Evolutionary conservation across 2,113 vertebrate genomes (phyloP), one percentile per base, ranked within the genome.

Genomic region (Cyphotilapia sp.): DNA sequence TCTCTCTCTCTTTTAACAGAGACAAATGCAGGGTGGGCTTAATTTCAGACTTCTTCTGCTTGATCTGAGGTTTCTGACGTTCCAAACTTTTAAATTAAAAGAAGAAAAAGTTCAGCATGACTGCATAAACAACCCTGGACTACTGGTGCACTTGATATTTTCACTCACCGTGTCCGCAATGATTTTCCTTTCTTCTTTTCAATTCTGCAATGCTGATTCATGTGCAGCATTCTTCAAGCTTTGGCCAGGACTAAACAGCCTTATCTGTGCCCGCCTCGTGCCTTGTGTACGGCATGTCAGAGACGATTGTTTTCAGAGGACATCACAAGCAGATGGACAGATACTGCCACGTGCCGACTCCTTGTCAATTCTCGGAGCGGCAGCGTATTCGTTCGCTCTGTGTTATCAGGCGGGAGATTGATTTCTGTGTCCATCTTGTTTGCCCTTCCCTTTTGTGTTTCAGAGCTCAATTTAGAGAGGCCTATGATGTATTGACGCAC

Each of bases 371-470:
- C 87, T 86, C 53, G 1, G 84, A 88, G 92, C 66, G 82, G 89
- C 93, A 38, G 86, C 89, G 14, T 89, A 90, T 85, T 90, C 71
- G 40, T 84, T 90, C 89, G 9, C 88, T 92, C 85, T 59, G 89
- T 81, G 93, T 95, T 92, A 95, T 93, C 93, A 89, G 93, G 85
- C 89, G 45, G 86, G 88, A 95, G 92, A 96, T 95, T 95, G 94
- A 96, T 96, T 95, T 95, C 91, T 90, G 89, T 89, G 92, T 95
- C 94, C 92, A 92, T 95, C 94, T 93, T 88, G 93, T 95, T 96
- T 95, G 94, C 93, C 92, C 93, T 94, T 94, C 94, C 88, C 89
- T 94, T 66, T 94, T 95, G 93, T 94, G 94, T 94, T 93, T 87
- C 88, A 84, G 91, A 95, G 91, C 92, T 94, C 93, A 93, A 94